These are phyloP conservation scores for Phthorimaea operculella DNA, from an alignment of 1,140 invertebrate genomes.

Conservation along the genomic window DNA sequence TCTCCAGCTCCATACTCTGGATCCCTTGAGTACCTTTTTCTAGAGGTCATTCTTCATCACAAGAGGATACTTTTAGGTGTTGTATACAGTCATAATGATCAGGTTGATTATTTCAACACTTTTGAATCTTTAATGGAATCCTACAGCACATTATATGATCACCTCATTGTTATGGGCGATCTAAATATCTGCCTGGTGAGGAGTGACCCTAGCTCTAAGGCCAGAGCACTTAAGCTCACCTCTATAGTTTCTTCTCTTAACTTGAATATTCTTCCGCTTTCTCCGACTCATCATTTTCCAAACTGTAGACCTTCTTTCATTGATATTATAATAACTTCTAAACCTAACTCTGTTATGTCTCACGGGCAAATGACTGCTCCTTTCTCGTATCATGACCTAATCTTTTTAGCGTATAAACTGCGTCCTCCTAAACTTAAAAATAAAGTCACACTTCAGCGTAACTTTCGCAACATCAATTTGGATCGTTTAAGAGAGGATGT, in stretches of 20 bases:
- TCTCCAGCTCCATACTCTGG: neutral
- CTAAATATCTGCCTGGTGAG: neutral
- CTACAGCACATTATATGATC: neutral
- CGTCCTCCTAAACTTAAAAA: slow-evolving; percentile 4
- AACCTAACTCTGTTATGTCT: neutral
- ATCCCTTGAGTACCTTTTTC: slow-evolving; percentile 4
- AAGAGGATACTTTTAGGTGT: neutral
- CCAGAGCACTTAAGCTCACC: neutral
- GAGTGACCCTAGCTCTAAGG: neutral
- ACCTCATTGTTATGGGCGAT: slow-evolving; percentile 1
- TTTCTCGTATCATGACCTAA: slow-evolving; percentile 3
- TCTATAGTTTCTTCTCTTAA: neutral
- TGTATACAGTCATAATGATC: neutral
- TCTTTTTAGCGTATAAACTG: neutral
- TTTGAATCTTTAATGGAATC: neutral
- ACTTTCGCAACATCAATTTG: neutral
- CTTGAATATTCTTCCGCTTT: neutral
- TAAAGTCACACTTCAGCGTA: neutral
- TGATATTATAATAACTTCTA: slow-evolving; percentile 4
- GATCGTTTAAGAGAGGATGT: too few relatives aligned
- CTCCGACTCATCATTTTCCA: neutral
- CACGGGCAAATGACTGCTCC: neutral
- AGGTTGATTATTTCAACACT: slow-evolving; percentile 2
- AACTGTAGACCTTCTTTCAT: neutral
- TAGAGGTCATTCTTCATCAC: slow-evolving; percentile 1